Evolutionary conservation across 2,797 vertebrate species (phyloP), one percentile per base, ranked within the genome.

Genomic region (Sebastes kiyomatsui): DNA sequence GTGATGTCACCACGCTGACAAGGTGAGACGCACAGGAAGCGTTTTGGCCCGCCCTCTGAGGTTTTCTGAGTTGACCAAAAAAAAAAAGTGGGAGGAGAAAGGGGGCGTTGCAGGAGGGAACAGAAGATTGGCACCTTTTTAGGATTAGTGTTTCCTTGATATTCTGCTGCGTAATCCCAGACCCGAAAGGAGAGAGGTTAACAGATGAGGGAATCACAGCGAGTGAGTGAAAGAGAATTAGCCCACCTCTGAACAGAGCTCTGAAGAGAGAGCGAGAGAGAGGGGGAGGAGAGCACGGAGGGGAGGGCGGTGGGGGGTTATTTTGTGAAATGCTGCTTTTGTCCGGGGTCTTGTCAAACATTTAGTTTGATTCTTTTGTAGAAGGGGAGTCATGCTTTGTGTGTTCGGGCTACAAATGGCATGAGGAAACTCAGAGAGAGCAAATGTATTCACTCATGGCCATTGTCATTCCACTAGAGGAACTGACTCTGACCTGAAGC

Each of bases 61-160:
- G 70, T 61, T 66, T 67, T 67, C 55, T 33, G 52, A 69, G 82
- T 62, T 55, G 70, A 79, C 77, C 60, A 1, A 32, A 79, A 72
- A 73, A 20, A 77, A 20, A 77, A 42, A 28, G 82, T 73, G 60
- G 88, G 82, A 79, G 77, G 80, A 61, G 79, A 83, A 79, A 79
- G 33, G 81, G 83, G 89, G 90, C 52, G 75, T 80, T 20, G 85
- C 72, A 52, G 78, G 54, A 72, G 75, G 72, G 72, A 72, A 25
- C 81, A 62, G 81, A 78, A 84, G 92, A 94, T 93, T 92, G 93
- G 79, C 92, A 93, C 87, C 88, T 94, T 94, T 92, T 67, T 94
- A 85, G 94, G 95, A 95, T 96, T 95, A 95, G 92, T 87, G 92
- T 93, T 89, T 91, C 87, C 90, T 92, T 93, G 90, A 94, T 94